Percentiles rank a stretch among this genome's conserved stretches.
These are phyloP conservation scores for Denticeps clupeoides DNA, from an alignment of 2,797 vertebrate genomes.

Conservation along the genomic window DNA sequence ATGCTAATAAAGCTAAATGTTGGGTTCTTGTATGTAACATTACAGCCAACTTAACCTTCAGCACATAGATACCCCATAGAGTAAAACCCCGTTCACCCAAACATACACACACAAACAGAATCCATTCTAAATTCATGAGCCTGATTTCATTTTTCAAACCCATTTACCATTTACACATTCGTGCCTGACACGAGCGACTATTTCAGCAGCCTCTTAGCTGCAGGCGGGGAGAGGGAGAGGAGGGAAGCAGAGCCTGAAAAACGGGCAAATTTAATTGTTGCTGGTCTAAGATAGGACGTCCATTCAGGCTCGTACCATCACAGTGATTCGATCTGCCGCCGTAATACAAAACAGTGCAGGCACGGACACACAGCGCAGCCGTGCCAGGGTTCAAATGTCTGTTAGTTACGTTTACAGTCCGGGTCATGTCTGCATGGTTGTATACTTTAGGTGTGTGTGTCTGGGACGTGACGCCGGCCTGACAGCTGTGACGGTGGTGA, in stretches of 20 bases:
- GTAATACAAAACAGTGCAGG: neutral
- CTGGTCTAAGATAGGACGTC: neutral
- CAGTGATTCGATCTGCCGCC: neutral
- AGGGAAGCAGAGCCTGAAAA: neutral
- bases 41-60: too few species aligned
- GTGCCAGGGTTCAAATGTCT: too few species aligned
- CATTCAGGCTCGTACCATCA: neutral
- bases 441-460: too few species aligned
- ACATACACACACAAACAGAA: neutral
- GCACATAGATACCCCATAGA: neutral
- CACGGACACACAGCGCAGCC: neutral
- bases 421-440: too few species aligned
- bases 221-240: neutral
- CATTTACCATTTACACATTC: neutral
- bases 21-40: too few species aligned
- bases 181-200: neutral
- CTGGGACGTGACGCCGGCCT: too few species aligned
- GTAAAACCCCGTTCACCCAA: neutral
- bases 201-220: neutral
- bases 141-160: neutral
- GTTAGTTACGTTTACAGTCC: too few species aligned
- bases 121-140: conserved; percentile 1
- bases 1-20: too few species aligned
- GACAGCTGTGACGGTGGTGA: too few species aligned
- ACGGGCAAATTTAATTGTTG: neutral